A percentile compares a stretch with the other conserved stretches of the same genome.
Conservation (phyloP, 2,797 vertebrate species). For the Lepilemur ruficaudatus region DNA sequence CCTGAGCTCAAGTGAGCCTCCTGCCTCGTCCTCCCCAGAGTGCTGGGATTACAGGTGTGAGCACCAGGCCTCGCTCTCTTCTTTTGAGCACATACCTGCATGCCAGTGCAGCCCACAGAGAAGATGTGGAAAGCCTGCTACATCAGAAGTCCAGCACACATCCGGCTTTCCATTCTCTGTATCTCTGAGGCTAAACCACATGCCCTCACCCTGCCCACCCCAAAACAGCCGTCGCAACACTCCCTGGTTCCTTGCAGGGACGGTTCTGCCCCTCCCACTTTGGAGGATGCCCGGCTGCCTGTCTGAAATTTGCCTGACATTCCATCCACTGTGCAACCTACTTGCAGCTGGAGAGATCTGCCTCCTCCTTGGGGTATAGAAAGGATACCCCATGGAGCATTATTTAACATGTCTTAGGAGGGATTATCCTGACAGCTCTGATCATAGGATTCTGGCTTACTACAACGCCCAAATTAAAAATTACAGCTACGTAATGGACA, state of each 20-base stretch:
- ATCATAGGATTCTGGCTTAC: constrained; percentile 38
- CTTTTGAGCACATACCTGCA: neutral
- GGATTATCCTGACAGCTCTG: constrained; percentile 37
- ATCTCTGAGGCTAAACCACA: neutral
- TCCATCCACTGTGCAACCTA: constrained; percentile 66
- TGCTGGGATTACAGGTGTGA: too few species aligned
- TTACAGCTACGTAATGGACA: constrained; percentile 56
- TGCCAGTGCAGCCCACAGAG: neutral
- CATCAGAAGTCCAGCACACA: neutral
- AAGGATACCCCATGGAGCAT: constrained; percentile 38
- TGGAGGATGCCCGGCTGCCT: constrained; percentile 49
- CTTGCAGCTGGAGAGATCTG: constrained; percentile 68
- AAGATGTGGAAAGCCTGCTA: neutral
- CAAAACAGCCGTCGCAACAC: neutral
- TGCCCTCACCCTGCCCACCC: neutral
- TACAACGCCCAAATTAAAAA: constrained; percentile 58
- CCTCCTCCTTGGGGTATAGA: constrained; percentile 25
- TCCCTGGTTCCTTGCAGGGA: constrained; percentile 43
- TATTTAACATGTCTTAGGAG: neutral
- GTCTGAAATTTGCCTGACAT: constrained; percentile 80
- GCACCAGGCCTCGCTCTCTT: neutral
- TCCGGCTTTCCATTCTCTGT: neutral
- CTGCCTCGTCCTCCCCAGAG: too few species aligned
- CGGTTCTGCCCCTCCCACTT: neutral
- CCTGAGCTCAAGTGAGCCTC: too few species aligned